These are phyloP conservation scores for Synanthedon tipuliformis DNA, from an alignment of 2,888 invertebrate species.

Conservation along the genomic window DNA sequence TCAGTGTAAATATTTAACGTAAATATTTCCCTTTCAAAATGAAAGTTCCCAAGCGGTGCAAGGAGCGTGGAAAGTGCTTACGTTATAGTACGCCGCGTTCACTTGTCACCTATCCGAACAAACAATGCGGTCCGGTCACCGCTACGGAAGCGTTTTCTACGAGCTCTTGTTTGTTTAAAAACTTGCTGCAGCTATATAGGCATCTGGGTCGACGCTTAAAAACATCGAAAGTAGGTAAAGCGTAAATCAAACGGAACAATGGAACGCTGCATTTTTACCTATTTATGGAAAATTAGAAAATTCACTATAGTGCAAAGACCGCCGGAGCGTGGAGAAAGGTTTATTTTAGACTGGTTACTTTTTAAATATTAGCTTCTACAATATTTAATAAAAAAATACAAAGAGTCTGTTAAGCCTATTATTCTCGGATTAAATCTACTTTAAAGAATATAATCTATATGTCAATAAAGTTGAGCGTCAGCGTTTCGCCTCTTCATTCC, in stretches of 20 bases:
- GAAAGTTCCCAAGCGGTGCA: too few species aligned
- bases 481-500: too few species aligned
- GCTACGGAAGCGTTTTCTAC: conserved; percentile 18
- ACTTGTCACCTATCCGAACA: conserved; percentile 37
- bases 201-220: conserved; percentile 3
- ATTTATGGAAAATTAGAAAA: conserved; percentile 9
- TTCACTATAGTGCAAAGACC: conserved; percentile 6
- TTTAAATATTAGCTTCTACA: too few species aligned
- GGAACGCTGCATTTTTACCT: conserved; percentile 12
- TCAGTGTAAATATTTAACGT: not conserved
- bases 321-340: conserved; percentile 7
- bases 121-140: conserved; percentile 24
- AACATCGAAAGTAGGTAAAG: not conserved
- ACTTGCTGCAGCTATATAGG: conserved; percentile 10
- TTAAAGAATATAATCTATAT: too few species aligned
- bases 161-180: conserved; percentile 22
- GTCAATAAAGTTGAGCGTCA: too few species aligned
- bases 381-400: too few species aligned
- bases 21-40: conserved; percentile 10
- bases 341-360: too few species aligned
- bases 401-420: too few species aligned
- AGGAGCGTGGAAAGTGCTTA: conserved; percentile 25
- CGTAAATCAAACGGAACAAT: conserved; percentile 1
- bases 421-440: too few species aligned
- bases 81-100: conserved; percentile 17